These are phyloP conservation scores for Trichogramma dendrolimi DNA, from an alignment of 2,888 invertebrate genomes.

Conservation along the genomic window DNA sequence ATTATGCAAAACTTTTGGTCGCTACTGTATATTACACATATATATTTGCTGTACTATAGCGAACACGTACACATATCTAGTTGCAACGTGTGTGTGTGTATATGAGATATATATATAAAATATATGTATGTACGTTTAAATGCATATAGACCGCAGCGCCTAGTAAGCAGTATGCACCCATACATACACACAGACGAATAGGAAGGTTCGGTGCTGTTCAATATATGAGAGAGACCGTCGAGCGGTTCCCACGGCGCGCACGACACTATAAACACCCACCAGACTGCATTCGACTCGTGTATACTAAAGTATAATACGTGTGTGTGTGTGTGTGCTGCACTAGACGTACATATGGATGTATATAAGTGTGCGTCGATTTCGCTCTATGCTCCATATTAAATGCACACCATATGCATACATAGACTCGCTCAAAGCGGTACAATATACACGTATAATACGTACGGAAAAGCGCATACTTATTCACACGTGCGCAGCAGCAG, in stretches of 20 bases:
- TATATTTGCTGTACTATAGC: background rate
- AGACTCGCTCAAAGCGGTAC: too few species aligned
- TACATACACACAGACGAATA: background rate
- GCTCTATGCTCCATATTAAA: too few species aligned
- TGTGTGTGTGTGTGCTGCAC: background rate
- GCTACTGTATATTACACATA: slow-evolving; percentile 17
- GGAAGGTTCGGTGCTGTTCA: slow-evolving; percentile 22
- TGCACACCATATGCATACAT: too few species aligned
- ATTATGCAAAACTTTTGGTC: slow-evolving; percentile 24
- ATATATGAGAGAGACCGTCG: slow-evolving; percentile 24
- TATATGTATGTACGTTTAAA: too few species aligned
- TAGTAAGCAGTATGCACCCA: background rate
- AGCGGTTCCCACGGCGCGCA: slow-evolving; percentile 27
- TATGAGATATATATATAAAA: too few species aligned
- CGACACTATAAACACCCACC: slow-evolving; percentile 30
- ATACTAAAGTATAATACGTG: background rate
- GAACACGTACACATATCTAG: too few species aligned
- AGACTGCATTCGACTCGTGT: slow-evolving; percentile 1
- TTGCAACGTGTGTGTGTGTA: too few species aligned
- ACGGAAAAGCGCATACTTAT: too few species aligned
- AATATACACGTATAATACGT: too few species aligned
- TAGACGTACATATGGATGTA: background rate
- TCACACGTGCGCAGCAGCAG: too few species aligned
- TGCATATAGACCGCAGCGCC: too few species aligned
- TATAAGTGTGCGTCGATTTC: too few species aligned